Evolutionary conservation across 2,113 vertebrate genomes (phyloP), one percentile per base, ranked within the genome.

Genomic region (Phodopus roborovskii): DNA sequence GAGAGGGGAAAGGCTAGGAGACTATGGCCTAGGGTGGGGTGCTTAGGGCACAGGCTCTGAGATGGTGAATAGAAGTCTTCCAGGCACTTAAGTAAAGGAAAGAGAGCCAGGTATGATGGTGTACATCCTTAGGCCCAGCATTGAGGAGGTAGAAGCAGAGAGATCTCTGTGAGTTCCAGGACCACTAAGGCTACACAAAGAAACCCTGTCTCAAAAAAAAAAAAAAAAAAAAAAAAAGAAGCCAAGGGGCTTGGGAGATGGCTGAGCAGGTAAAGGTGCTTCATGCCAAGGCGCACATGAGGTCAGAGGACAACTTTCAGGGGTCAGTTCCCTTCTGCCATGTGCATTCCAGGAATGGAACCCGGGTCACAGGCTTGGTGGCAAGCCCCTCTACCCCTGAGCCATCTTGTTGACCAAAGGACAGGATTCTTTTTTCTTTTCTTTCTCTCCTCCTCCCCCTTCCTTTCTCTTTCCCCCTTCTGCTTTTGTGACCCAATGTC

Each of bases 241-340:
- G 48, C 17, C 24, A 79, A 53, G 48, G 19, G 77, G 75, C 12
- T 9, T 20, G 77, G 45, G 48, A 56, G 50, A 79, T 36, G 77
- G 50, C 50, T 17, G 5, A n/a, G 45, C 30, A 20, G 16, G 50
- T 56, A 36, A 79, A 56, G 50, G 75, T 13, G 2, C 75, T 78
- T 17, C 22, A 28, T 64, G 15, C 36, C 3, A 15, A 39, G 33
- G 33, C 10, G 1, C 20, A 24, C 19, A 22, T 36, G 50, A 33
- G 22, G 19, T 58, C 17, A 19, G 77, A 13, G 45, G 26, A 50
- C 45, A 78, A 7, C 9, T 48, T 50, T 12, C 13, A 3, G 78
- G 50, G 5, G 3, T 56, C 1, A 0, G 50, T 2, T 36, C 30
- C 30, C 9, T 4, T 9, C 77, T 33, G 22, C 50, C 17, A 22